Conservation (phyloP, 2,888 invertebrate genomes). For the Parasteatoda lunata region DNA sequence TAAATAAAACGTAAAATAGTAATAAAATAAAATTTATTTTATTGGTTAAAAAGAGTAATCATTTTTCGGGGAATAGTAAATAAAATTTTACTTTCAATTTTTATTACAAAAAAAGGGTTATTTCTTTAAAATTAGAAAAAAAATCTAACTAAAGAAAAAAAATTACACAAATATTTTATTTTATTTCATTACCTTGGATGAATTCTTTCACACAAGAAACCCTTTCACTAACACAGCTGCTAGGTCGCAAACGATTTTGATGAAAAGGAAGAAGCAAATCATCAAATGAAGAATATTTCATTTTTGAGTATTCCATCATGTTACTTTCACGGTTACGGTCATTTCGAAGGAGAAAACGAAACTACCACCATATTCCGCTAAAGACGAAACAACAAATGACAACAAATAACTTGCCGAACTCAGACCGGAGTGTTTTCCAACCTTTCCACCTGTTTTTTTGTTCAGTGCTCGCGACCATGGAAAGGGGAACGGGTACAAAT, state of each 20-base stretch:
- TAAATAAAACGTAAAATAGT: too few species aligned
- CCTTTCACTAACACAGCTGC: constrained; percentile 22
- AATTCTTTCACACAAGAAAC: constrained; percentile 54
- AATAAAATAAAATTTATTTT: too few species aligned
- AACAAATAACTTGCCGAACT: constrained; percentile 7
- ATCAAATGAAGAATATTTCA: constrained; percentile 51
- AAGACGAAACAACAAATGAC: constrained; percentile 6
- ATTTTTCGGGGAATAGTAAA: too few species aligned
- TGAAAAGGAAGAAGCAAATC: constrained; percentile 47
- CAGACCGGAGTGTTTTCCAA: constrained; percentile 1
- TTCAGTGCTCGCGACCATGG: neutral
- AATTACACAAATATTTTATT: too few species aligned
- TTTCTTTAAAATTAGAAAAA: too few species aligned
- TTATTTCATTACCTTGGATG: constrained; percentile 37
- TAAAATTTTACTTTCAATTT: too few species aligned
- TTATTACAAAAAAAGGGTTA: too few species aligned
- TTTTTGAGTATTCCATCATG: constrained; percentile 44
- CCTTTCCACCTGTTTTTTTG: constrained; percentile 13
- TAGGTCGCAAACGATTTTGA: constrained; percentile 54
- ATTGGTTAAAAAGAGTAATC: too few species aligned
- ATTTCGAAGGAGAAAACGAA: neutral
- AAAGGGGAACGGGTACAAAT: constrained; percentile 29
- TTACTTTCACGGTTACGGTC: constrained; percentile 8
- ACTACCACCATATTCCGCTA: constrained; percentile 33
- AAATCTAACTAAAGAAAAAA: too few species aligned